Percentiles rank a stretch among this genome's conserved stretches.
phyloP scores from a whole-genome alignment of 1,140 invertebrate species.

The Brachionus angularis region DNA sequence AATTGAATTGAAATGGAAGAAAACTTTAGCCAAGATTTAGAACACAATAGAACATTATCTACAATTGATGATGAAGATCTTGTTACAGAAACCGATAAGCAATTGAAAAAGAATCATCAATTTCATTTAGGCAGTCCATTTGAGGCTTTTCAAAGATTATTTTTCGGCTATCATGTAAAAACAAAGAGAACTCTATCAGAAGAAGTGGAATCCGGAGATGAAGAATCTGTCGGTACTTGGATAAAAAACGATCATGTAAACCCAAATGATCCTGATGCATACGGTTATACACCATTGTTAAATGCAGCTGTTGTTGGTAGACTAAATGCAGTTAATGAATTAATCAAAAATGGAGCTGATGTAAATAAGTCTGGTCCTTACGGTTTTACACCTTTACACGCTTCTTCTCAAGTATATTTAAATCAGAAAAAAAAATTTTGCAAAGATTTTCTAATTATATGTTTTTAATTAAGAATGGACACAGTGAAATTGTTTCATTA shows the following conservation, averaged over 20 bases:
- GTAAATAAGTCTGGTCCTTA: conserved; percentile 27
- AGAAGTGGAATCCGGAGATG: conserved; percentile 33
- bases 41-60: too few species aligned
- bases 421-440: too few species aligned
- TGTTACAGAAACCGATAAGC: too few species aligned
- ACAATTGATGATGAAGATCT: too few species aligned
- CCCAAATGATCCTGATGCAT: conserved; percentile 11
- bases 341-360: conserved; percentile 38
- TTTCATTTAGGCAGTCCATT: too few species aligned
- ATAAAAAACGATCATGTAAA: conserved; percentile 19
- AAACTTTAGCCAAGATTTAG: too few species aligned
- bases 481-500: conserved; percentile 27
- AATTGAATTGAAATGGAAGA: too few species aligned
- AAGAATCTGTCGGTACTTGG: conserved; percentile 19
- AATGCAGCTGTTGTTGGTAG: conserved; percentile 18
- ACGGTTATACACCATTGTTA: conserved; percentile 38
- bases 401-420: conserved; percentile 14
- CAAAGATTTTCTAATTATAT: not conserved
- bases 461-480: conserved; percentile 14
- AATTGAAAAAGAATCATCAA: too few species aligned
- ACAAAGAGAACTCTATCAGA: conserved; percentile 34
- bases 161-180: conserved; percentile 16
- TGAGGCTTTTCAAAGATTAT: not conserved
- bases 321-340: conserved; percentile 14
- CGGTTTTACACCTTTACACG: conserved; percentile 43